Conservation (phyloP, 2,888 invertebrate species). For the Parnassius orleans region DNA sequence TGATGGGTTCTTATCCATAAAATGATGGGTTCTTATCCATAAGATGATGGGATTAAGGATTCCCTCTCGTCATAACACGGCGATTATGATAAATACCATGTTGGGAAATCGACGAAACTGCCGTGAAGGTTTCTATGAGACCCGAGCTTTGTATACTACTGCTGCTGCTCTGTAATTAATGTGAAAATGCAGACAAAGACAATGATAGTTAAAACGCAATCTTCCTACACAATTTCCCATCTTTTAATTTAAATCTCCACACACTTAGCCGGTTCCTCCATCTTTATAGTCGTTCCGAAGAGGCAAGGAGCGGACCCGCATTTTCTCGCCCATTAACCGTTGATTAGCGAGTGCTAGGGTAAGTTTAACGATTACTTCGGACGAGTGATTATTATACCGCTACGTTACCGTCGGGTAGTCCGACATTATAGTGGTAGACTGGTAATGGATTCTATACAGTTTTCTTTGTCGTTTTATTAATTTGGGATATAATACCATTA, state of each 20-base stretch:
- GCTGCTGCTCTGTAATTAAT: background rate
- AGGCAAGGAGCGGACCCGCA: slow-evolving; percentile 35
- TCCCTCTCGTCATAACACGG: too few relatives aligned
- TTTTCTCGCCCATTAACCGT: slow-evolving; percentile 55
- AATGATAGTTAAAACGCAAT: slow-evolving; percentile 17
- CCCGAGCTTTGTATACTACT: too few relatives aligned
- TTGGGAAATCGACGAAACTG: too few relatives aligned
- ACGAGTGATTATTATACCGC: slow-evolving; percentile 58
- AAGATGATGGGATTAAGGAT: too few relatives aligned
- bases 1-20: too few relatives aligned
- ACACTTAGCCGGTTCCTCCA: slow-evolving; percentile 25
- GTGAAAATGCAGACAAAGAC: slow-evolving; percentile 14
- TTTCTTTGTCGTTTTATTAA: slow-evolving; percentile 27
- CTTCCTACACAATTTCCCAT: slow-evolving; percentile 20
- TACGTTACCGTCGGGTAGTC: slow-evolving; percentile 35
- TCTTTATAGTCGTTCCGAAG: slow-evolving; percentile 30
- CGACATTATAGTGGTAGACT: slow-evolving; percentile 38
- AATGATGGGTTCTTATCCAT: too few relatives aligned
- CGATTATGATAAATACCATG: too few relatives aligned
- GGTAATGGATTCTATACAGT: slow-evolving; percentile 49
- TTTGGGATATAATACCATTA: background rate
- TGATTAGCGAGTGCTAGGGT: slow-evolving; percentile 61
- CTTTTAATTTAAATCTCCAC: slow-evolving; percentile 28
- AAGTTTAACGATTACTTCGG: slow-evolving; percentile 64
- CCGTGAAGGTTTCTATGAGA: too few relatives aligned